Base-by-base conservation (phyloP, 2,113 vertebrate species). In the Fregetta grallaria region DNA sequence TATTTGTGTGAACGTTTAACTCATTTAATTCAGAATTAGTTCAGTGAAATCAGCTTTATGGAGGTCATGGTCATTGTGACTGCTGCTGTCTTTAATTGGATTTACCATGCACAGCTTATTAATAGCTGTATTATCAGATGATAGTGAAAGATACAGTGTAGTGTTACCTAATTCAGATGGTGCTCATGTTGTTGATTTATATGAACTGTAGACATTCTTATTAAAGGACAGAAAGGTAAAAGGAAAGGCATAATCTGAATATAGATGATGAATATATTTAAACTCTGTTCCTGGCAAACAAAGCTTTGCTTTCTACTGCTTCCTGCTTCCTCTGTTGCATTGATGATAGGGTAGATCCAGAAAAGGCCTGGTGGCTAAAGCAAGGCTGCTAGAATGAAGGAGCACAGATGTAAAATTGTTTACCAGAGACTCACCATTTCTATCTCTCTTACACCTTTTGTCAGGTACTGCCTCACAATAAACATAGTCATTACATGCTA, bases 191-290 rank as follows among this genome's bases (percentile, higher is more conserved):
- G 40, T 79, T 71, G 47, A 82, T 94, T 52, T 67, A 61, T 86
- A 72, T 47, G 67, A 86, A 72, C 52, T 83, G 25, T 45, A 89
- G 65, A 79, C 27, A 79, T 61, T 66, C 62, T 92, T 88, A 53
- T 71, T 92, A 84, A 53, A 71, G 89, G 50, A 50, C 5, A 14
- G 50, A 95, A 58, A 44, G 36, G 72, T 75, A 17, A 52, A 86
- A 80, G 44, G 72, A 90, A 92, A 87, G 49, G 63, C 13, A 59
- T 42, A 85, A 63, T 70, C 77, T 6, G 6, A 95, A 72, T 59
- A 32, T 34, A 86, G 71, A 82, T 92, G 66, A 93, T 96, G 58
- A 82, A 92, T 95, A 86, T 38, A 92, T 94, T 87, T 91, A 93
- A 95, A 19, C 3, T 73, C 27, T 32, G 21, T 90, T 81, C 26